Base-by-base conservation (phyloP, 2,113 vertebrate species). In the Panthera tigris region DNA sequence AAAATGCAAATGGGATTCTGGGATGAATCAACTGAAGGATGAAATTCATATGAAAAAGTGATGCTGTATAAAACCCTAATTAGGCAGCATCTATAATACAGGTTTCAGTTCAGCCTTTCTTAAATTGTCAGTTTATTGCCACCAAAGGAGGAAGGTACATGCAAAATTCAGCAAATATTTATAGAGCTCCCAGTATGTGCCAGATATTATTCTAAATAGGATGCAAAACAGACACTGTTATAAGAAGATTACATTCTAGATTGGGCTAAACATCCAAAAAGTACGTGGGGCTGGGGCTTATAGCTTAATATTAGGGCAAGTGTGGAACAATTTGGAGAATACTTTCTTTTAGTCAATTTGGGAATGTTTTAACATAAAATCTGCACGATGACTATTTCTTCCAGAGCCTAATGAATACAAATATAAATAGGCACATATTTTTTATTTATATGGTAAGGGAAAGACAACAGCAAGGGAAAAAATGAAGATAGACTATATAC, bases 1-100 rank as follows among this genome's bases (percentile, higher is more conserved):
- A 97, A 97, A 92, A 95, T 98, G 96, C 80, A 97, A 92, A 97
- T 94, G 92, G 76, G 29, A 97, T 94, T 94, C 78, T 88, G 63
- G 81, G 78, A 79, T 73, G 61, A 97, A 94, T 96, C 45, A 88
- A 96, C 80, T 65, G 81, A 92, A 93, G 76, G 45, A 83, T 95
- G 91, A 93, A 94, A 97, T 91, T 94, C 85, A 69, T 95, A 52
- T 85, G 78, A 92, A 96, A 94, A 97, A 89, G 73, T 88, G 63
- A 88, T 95, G 52, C 84, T 89, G 14, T 93, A 12, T 88, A 92
- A 96, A 96, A 97, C 71, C 63, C 91, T 95, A 68, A 94, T 92
- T 95, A 96, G 66, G 52, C 9, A 45, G 57, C 45, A 73, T 94
- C 74, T 88, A 14, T 84, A 89, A 76, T 27, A 76, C 31, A 80